Conservation (phyloP, 2,888 invertebrate species). For the Leucophenga maculata region DNA sequence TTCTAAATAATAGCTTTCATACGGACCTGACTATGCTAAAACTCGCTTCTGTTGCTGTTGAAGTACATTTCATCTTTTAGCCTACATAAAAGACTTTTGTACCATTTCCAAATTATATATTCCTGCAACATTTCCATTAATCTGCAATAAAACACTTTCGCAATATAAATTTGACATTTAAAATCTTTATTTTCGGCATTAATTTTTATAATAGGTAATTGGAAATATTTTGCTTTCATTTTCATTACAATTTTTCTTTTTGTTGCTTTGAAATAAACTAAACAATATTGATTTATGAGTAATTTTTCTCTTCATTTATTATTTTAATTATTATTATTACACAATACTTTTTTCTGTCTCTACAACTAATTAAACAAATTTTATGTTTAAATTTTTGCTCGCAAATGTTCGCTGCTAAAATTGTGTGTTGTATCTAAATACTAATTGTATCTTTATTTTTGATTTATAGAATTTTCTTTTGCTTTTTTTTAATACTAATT, state of each 20-base stretch:
- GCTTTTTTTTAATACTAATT: constrained; percentile 15
- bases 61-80: no score
- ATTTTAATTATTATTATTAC: constrained; percentile 9
- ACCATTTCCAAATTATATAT: no score
- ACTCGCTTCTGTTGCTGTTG: no score
- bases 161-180: constrained; percentile 59
- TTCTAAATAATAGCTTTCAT: no score
- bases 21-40: no score
- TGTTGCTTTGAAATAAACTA: constrained; percentile 63
- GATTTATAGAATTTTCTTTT: neutral
- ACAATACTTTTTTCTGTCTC: constrained; percentile 45
- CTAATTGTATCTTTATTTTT: neutral
- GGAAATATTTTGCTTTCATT: constrained; percentile 49
- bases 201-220: constrained; percentile 56
- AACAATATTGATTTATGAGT: constrained; percentile 51
- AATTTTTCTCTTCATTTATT: constrained; percentile 40
- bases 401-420: neutral
- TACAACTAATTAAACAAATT: constrained; percentile 57
- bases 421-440: constrained; percentile 2
- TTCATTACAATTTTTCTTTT: constrained; percentile 41
- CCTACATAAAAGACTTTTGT: no score
- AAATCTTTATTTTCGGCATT: constrained; percentile 59
- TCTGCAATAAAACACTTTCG: neutral
- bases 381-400: constrained; percentile 30
- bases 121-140: neutral